These are phyloP conservation scores for Sebastes wilsoni DNA, from an alignment of 2,797 vertebrate species.

Conservation along the genomic window DNA sequence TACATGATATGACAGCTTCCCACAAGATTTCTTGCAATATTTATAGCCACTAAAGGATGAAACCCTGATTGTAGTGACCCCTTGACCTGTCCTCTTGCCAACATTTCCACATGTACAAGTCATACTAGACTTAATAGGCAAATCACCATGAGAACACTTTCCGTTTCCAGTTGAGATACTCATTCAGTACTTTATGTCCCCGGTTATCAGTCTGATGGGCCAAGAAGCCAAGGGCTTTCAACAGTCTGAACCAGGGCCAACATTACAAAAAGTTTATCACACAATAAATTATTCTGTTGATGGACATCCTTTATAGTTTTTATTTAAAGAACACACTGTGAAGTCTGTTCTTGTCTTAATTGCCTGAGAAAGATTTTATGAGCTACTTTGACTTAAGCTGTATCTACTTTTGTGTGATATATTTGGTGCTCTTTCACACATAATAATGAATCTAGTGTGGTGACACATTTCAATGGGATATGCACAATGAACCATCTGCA, in stretches of 20 bases:
- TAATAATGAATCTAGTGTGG: neutral
- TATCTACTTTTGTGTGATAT: neutral
- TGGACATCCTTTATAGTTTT: conserved; percentile 10
- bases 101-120: neutral
- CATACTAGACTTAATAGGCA: neutral
- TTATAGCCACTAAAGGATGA: neutral
- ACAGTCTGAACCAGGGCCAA: conserved; percentile 25
- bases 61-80: neutral
- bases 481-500: conserved; percentile 4
- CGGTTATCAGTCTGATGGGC: conserved; percentile 27
- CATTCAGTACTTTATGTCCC: conserved; percentile 1
- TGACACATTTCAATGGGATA: neutral
- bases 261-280: conserved; percentile 8
- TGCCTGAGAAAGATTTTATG: neutral
- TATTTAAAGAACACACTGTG: neutral
- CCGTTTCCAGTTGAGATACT: conserved; percentile 12
- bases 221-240: conserved; percentile 14
- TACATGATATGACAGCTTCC: neutral
- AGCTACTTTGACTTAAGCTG: neutral
- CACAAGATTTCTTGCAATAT: neutral
- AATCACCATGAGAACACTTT: neutral
- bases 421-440: neutral
- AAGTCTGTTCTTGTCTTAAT: neutral
- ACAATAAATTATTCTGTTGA: conserved; percentile 13
- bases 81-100: neutral